A percentile compares a stretch with the other conserved stretches of the same genome.
These are phyloP conservation scores for Xylota segnis DNA, from an alignment of 2,888 invertebrate species.

Conservation along the genomic window DNA sequence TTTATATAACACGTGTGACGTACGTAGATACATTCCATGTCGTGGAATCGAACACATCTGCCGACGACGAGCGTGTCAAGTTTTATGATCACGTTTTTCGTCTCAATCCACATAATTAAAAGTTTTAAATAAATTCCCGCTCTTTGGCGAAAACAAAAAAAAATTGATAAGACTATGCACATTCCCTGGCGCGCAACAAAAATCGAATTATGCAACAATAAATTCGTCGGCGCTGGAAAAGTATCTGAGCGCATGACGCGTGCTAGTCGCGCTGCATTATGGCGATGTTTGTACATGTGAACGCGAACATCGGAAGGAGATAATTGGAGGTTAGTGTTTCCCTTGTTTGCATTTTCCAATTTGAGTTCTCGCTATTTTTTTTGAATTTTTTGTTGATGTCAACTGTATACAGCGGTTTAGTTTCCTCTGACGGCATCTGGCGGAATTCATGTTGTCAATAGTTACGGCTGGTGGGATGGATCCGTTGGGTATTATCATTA, in stretches of 20 bases:
- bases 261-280: not conserved
- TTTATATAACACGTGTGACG: not conserved
- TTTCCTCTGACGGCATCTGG: slow-evolving; percentile 1
- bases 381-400: not conserved
- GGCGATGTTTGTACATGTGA: not conserved
- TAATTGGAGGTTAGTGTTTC: slow-evolving; percentile 25
- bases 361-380: not conserved
- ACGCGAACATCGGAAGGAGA: not conserved
- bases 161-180: not conserved
- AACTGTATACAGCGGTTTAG: slow-evolving; percentile 13
- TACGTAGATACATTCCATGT: not conserved
- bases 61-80: slow-evolving; percentile 5
- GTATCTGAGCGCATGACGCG: slow-evolving; percentile 2
- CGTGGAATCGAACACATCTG: not conserved
- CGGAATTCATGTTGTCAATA: slow-evolving; percentile 28
- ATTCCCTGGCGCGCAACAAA: not conserved
- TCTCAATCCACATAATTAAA: not conserved
- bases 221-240: not conserved
- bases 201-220: slow-evolving; percentile 5
- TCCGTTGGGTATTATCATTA: not conserved
- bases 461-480: not conserved
- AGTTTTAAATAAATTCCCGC: not conserved
- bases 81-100: slow-evolving; percentile 15
- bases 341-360: slow-evolving; percentile 12
- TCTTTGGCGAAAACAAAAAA: not conserved